phyloP scores from a whole-genome alignment of 2,113 vertebrate species.

The Cyphomyrus discorhynchus region DNA sequence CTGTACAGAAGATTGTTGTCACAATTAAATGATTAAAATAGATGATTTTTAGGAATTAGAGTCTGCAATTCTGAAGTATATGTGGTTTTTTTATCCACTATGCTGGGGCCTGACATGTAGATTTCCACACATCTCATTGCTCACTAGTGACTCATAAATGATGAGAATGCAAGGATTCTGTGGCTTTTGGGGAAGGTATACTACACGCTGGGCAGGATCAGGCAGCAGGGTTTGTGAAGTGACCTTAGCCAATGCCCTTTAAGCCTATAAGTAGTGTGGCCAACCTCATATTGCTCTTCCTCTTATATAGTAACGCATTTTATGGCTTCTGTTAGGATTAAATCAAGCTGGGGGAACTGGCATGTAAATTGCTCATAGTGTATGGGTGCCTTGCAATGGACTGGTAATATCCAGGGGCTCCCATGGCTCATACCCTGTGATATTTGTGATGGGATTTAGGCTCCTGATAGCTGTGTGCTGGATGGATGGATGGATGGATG shows the following conservation, averaged over 20 bases:
- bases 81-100: neutral
- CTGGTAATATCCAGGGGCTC: neutral
- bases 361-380: neutral
- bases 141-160: neutral
- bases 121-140: neutral
- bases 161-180: neutral
- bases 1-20: neutral
- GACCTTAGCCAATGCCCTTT: neutral
- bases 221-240: neutral
- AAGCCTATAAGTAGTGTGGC: neutral
- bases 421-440: neutral
- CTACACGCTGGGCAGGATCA: neutral
- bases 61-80: neutral
- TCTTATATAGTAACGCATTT: neutral
- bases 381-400: neutral
- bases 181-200: neutral
- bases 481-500: neutral
- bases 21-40: neutral
- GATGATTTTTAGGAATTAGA: neutral
- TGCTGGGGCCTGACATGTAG: neutral
- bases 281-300: neutral
- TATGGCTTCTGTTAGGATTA: neutral
- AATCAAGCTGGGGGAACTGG: neutral
- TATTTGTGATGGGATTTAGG: neutral
- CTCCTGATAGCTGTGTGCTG: neutral